These are phyloP conservation scores for Chaitophorus viminalis DNA, from an alignment of 2,888 invertebrate genomes.

Conservation along the genomic window DNA sequence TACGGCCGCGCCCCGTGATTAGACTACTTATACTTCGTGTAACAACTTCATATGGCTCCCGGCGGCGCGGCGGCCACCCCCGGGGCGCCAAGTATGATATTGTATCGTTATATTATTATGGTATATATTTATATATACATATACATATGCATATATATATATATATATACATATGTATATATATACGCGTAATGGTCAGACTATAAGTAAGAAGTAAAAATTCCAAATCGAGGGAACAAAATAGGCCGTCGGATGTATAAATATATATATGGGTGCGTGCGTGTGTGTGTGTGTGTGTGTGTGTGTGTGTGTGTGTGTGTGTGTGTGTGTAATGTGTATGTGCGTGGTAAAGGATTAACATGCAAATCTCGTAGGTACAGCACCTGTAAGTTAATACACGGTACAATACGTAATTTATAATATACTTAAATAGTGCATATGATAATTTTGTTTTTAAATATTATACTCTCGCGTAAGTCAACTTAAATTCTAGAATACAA, in stretches of 20 bases:
- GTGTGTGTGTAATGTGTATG: background rate
- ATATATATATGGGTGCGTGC: background rate
- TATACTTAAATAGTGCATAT: slow-evolving; percentile 20
- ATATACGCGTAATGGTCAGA: background rate
- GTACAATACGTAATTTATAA: background rate
- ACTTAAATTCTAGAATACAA: slow-evolving; percentile 6
- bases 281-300: background rate
- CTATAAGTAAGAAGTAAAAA: background rate
- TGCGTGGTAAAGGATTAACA: background rate
- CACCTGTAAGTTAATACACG: slow-evolving; percentile 18
- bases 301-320: background rate
- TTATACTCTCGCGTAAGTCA: background rate
- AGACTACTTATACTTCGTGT: background rate
- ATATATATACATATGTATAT: too few species aligned
- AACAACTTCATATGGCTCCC: background rate
- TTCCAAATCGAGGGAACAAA: too few species aligned
- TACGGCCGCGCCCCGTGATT: slow-evolving; percentile 17
- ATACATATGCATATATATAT: too few species aligned
- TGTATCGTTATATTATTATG: background rate
- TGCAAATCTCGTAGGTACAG: slow-evolving; percentile 16
- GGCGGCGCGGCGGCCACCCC: background rate
- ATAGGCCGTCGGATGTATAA: background rate
- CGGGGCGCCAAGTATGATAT: background rate
- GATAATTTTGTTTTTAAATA: background rate
- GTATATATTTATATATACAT: too few species aligned